phyloP scores from a whole-genome alignment of 2,113 vertebrate species.

The Amphiprion ocellaris region DNA sequence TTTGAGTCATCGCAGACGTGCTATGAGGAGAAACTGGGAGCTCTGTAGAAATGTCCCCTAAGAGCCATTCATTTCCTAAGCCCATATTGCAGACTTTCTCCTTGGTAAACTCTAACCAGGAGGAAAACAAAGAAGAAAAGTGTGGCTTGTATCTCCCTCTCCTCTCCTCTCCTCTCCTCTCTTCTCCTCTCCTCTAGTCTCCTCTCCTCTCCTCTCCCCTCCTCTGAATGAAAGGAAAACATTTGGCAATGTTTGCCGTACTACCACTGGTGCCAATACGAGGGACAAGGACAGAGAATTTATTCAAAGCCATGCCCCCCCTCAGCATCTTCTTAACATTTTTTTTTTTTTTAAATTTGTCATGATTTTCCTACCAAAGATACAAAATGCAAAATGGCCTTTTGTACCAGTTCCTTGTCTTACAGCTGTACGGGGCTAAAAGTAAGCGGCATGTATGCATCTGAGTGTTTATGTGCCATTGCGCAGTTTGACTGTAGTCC shows the following conservation, averaged over 20 bases:
- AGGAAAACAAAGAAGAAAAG: constrained; percentile 11
- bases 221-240: constrained; percentile 61
- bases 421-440: constrained; percentile 53
- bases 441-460: constrained; percentile 31
- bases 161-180: constrained; percentile 12
- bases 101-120: constrained; percentile 51
- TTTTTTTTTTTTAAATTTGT: constrained; percentile 1
- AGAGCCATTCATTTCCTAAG: constrained; percentile 64
- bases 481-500: constrained; percentile 43
- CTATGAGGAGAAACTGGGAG: constrained; percentile 18
- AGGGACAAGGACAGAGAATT: constrained; percentile 59
- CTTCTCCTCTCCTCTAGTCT: not conserved
- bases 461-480: constrained; percentile 30
- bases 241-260: constrained; percentile 71
- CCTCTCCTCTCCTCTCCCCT: constrained; percentile 11
- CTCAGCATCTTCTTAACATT: constrained; percentile 41
- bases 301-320: constrained; percentile 69
- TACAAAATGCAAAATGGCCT: constrained; percentile 32
- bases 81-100: constrained; percentile 67
- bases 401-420: constrained; percentile 53
- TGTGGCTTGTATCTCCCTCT: constrained; percentile 20
- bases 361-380: constrained; percentile 37
- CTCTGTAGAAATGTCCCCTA: constrained; percentile 55
- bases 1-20: constrained; percentile 18
- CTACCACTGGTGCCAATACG: constrained; percentile 49